A percentile compares a stretch with the other conserved stretches of the same genome.
Conservation (phyloP, 2,797 vertebrate species). For the Spatula clypeata region DNA sequence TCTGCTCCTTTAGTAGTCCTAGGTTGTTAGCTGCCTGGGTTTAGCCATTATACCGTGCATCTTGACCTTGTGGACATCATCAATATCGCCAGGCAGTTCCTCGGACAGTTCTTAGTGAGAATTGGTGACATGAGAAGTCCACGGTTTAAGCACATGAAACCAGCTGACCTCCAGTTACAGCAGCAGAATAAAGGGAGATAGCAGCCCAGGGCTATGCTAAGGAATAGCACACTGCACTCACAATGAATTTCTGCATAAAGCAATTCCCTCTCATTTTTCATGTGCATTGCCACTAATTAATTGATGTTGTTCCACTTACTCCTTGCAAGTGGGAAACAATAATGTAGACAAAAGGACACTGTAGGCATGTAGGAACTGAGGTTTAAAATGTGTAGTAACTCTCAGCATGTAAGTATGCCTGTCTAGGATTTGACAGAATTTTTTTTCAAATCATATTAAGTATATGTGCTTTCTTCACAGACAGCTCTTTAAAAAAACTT, state of each 20-base stretch:
- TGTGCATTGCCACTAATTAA: not conserved
- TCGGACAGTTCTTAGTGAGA: not conserved
- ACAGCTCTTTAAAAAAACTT: not conserved
- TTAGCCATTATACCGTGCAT: not conserved
- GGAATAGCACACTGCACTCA: not conserved
- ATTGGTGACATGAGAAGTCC: not conserved
- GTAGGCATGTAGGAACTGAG: not conserved
- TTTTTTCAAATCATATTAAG: not conserved
- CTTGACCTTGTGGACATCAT: not conserved
- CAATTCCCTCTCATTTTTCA: not conserved
- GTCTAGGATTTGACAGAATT: not conserved
- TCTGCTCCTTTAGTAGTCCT: not conserved
- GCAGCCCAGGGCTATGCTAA: accelerated
- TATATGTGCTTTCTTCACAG: not conserved
- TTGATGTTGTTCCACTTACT: not conserved
- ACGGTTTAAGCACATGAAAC: accelerated
- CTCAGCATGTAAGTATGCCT: not conserved
- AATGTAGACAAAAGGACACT: not conserved
- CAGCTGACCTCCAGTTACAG: accelerated
- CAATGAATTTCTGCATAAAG: not conserved
- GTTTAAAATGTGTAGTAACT: not conserved
- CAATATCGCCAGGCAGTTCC: not conserved
- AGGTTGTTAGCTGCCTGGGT: not conserved
- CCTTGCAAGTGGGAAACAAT: not conserved
- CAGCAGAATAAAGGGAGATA: not conserved